A percentile compares a stretch with the other conserved stretches of the same genome.
phyloP scores from a whole-genome alignment of 2,113 vertebrate species.

The mouse (Mus musculus) region GRCm39 chr3:122371001-122371500 shows the following conservation, averaged over 20 bases:
- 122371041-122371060: neutral
- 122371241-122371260: neutral
- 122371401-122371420: neutral
- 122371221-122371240: neutral
- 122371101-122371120: neutral
- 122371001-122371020: neutral
- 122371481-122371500: neutral
- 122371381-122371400: neutral
- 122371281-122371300: neutral
- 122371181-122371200: neutral
- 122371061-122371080: neutral
- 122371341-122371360: neutral
- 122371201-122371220: neutral
- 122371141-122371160: neutral
- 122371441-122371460: neutral
- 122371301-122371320: neutral
- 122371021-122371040: neutral
- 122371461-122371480: neutral
- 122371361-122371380: neutral
- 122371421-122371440: neutral
- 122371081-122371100: neutral
- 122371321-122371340: neutral
- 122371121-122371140: neutral
- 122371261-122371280: neutral
- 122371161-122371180: neutral